Base-by-base conservation (phyloP, 2,888 invertebrate genomes). In the Mythimna lalbum region DNA sequence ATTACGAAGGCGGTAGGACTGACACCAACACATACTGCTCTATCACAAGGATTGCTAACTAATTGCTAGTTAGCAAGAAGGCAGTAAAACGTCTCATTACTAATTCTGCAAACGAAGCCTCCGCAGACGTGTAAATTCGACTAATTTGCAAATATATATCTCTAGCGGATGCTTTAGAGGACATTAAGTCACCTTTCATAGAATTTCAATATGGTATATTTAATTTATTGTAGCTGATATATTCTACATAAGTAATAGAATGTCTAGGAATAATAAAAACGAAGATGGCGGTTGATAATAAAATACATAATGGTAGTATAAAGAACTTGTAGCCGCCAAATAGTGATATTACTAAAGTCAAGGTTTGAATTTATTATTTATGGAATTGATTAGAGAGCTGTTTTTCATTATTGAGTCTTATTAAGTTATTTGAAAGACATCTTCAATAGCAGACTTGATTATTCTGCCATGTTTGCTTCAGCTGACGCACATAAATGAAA, bases 141-240 rank as follows among this genome's bases (percentile, higher is more conserved):
- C 82, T 86, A 84, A 90, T 90, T 90, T 87, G 90, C 92, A 89
- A 91, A 90, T 89, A 83, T 88, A 83, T 84, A 89, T 87, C 80
- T 82, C 76, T 82, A 86, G 81, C 87, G 89, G 89, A 89, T 86
- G 88, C 86, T 82, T 82, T 76, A 80, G 59, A 65, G 50, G 55
- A 73, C 53, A 69, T 80, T 80, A 50, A 71, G 12, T 36, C 36
- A 57, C 57, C 59, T 68, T 43, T 53, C 53, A 55, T 63, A 49
- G 69, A 78, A 83, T 87, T 76, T 68, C 74, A 81, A 86, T 67
- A 76, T 67, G 47, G 43, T 43, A 49, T 69, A 65, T 63, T 62
- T 19, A 50, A 64, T 66, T 73, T 39, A 73, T 64, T 69, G 57
- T 47, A 73, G 64, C 52, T 69, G 57, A 53, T 59, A 56, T 56